These are phyloP conservation scores for Stenodera caucasica DNA, from an alignment of 2,888 invertebrate genomes.

Conservation along the genomic window DNA sequence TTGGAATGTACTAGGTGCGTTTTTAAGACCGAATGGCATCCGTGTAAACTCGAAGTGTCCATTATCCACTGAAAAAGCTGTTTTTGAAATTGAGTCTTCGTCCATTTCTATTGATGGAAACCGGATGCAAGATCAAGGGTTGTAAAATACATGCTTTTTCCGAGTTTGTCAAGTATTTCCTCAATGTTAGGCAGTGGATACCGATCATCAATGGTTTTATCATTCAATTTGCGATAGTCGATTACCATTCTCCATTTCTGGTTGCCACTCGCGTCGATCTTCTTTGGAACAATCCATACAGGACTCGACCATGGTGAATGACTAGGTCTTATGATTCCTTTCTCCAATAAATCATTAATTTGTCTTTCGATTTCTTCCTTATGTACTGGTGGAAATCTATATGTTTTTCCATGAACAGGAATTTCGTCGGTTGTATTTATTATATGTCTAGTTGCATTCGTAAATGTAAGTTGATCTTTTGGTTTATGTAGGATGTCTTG, in stretches of 20 bases:
- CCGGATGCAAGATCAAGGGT: slow-evolving; percentile 36
- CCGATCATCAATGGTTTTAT: slow-evolving; percentile 31
- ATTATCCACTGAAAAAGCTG: slow-evolving; percentile 35
- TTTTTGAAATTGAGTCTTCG: slow-evolving; percentile 34
- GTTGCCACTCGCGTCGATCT: not conserved
- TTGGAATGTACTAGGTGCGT: slow-evolving; percentile 38
- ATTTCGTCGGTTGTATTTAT: not conserved
- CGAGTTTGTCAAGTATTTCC: slow-evolving; percentile 44
- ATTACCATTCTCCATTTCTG: not conserved
- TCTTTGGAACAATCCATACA: slow-evolving; percentile 30
- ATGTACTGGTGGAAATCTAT: slow-evolving; percentile 15
- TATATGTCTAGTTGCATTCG: not conserved
- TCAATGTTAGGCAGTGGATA: slow-evolving; percentile 43
- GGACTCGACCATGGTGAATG: slow-evolving; percentile 27
- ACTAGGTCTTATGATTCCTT: slow-evolving; percentile 27
- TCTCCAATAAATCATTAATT: slow-evolving; percentile 27
- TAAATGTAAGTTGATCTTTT: not conserved
- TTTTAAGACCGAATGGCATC: slow-evolving; percentile 36
- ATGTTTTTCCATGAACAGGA: not conserved
- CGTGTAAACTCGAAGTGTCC: slow-evolving; percentile 37
- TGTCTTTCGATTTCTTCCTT: slow-evolving; percentile 33
- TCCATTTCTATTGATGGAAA: slow-evolving; percentile 39
- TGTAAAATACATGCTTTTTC: slow-evolving; percentile 37
- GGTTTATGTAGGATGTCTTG: not conserved
- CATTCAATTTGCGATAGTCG: not conserved